Evolutionary conservation across 2,888 invertebrate species (phyloP), one percentile per base, ranked within the genome.

Genomic region (Chrysolina americana): DNA sequence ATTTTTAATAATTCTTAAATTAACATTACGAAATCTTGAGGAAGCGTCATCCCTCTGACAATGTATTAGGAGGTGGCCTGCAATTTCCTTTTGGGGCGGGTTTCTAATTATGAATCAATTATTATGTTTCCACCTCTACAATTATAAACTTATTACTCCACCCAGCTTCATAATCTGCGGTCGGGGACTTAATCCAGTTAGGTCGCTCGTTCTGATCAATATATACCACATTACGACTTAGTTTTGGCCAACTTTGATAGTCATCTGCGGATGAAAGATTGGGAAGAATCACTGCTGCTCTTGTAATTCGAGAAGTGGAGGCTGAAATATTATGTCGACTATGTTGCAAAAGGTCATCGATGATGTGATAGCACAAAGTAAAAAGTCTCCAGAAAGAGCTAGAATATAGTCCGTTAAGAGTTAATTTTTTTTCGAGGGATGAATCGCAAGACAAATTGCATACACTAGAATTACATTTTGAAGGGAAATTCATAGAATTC

Each of bases 101-200:
- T 50, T 50, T 50, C 50, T 50, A 19, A 50, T 50, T 44, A 44
- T 15, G 44, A 44, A 44, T 44, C 44, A 44, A 44, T 44, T 50
- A 50, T 50, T 50, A 50, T n/a, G 50, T 50, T 19, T 19, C 50
- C n/a, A n/a, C n/a, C 50, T 19, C 50, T 19, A 8, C 50, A 50
- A 50, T 50, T 50, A 50, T 50, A 50, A 50, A 50, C 50, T 50
- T 17, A 17, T 50, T 50, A 50, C 50, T 50, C 50, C 50, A 50
- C 19, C 50, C 50, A 50, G 19, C 50, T 19, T 50, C 17, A 50
- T 50, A 50, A 50, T 50, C 50, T 50, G 50, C 50, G 50, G 50
- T 50, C 50, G 50, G 19, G 8, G 19, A 19, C 50, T 50, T 50
- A 19, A 50, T 50, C n/a, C 11, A 3, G 9, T 50, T 19, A 50